Evolutionary conservation across 2,113 vertebrate species (phyloP), one percentile per base, ranked within the genome.

Genomic region (Crocuta crocuta): DNA sequence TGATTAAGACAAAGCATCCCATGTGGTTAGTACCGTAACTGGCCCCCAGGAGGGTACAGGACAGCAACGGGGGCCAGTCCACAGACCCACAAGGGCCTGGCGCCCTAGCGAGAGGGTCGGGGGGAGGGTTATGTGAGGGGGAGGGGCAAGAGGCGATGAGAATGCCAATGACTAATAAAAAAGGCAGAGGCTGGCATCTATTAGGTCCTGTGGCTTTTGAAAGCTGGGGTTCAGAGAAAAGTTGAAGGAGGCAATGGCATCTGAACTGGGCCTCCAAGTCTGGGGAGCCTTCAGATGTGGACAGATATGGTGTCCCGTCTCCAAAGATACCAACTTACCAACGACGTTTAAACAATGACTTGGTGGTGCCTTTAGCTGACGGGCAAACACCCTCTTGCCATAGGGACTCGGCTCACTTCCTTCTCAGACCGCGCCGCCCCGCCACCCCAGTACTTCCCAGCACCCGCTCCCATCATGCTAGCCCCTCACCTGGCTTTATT

Each of bases 71-170:
- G 61, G 71, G 45, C 13, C 35, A 68, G 70, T 0, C 24, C 43
- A 43, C 35, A 73, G 66, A 65, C 5, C 33, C 28, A 12, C 24
- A 15, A 35, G 50, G 21, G 39, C 11, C 68, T n/a, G 33, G 23
- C 12, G 85, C 39, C 83, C 28, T 45, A 1, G 39, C 3, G 39
- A 39, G 39, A 39, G 39, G 12, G 2, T 79, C 6, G 0, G 0
- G 1, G 48, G 4, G 19, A 0, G 0, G 0, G 48, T 73, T 3
- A 28, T n/a, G 48, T 13, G 39, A 53, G 61, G 39, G 28, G n/a
- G 55, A 61, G 39, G 80, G 21, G 26, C 28, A 43, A 19, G 28
- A 86, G 55, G 53, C 7, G 17, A 6, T 2, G 78, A 35, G 84
- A 80, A 68, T 12, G 48, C 11, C 6, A 19, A 73, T 2, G 74